phyloP scores from a whole-genome alignment of 1,140 invertebrate genomes.

The Drosophila quadrilineata region DNA sequence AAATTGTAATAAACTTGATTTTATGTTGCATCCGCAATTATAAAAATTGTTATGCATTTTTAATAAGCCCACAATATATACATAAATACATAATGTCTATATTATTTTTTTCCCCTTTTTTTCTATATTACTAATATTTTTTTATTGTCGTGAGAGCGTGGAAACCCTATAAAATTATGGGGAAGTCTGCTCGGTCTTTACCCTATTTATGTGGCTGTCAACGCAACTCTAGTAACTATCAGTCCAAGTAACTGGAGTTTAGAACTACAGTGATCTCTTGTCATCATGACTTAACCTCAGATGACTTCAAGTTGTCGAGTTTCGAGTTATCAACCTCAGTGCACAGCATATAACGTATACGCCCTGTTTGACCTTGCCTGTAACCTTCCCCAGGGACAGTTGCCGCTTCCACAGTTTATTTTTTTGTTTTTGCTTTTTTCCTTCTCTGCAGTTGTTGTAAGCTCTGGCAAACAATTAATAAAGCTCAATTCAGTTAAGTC shows the following conservation, averaged over 20 bases:
- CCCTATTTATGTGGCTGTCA: not conserved
- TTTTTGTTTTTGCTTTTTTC: no score
- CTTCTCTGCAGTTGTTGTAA: not conserved
- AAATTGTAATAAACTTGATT: constrained; percentile 40
- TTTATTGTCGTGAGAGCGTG: constrained; percentile 4
- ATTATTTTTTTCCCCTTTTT: no score
- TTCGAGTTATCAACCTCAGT: not conserved
- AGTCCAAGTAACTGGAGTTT: not conserved
- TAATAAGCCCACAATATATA: constrained; percentile 15
- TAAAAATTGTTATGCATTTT: constrained; percentile 32
- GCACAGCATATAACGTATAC: no score
- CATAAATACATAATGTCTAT: not conserved
- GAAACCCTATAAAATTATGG: not conserved
- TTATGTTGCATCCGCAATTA: constrained; percentile 24
- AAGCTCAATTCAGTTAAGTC: constrained; percentile 62
- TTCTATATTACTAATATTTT: no score
- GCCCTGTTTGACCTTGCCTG: constrained; percentile 26
- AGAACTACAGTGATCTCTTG: constrained; percentile 27
- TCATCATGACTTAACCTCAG: constrained; percentile 27
- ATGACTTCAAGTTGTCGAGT: not conserved
- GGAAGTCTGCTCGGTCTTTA: not conserved
- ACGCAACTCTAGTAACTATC: not conserved
- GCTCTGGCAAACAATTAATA: constrained; percentile 60
- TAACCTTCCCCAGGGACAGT: constrained; percentile 19
- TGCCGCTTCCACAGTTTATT: no score